phyloP scores from a whole-genome alignment of 2,797 vertebrate genomes.

The Podarcis lilfordi region DNA sequence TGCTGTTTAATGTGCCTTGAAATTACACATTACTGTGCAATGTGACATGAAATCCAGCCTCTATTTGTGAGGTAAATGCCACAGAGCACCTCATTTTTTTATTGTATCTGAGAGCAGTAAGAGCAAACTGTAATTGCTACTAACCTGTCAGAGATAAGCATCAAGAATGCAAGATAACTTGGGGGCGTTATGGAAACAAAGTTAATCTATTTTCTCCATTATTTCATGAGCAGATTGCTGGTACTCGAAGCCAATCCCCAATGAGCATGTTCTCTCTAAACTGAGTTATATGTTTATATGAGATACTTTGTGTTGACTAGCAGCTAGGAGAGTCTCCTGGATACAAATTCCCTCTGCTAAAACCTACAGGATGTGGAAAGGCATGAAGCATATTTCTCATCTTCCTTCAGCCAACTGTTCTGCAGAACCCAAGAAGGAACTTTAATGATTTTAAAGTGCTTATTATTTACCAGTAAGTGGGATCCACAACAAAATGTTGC shows the following conservation, averaged over 20 bases:
- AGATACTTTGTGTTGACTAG: background rate
- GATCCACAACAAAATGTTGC: background rate
- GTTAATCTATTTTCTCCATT: background rate
- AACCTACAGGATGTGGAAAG: background rate
- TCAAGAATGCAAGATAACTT: background rate
- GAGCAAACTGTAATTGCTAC: background rate
- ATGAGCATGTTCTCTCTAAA: background rate
- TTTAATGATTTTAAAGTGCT: background rate
- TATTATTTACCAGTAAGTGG: background rate
- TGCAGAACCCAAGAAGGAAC: conserved; percentile 4
- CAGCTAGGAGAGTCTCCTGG: conserved; percentile 19
- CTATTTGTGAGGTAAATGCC: background rate
- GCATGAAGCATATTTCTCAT: background rate
- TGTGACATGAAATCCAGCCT: no score
- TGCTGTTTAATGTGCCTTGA: background rate
- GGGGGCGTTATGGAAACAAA: conserved; percentile 10
- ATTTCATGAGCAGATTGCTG: background rate
- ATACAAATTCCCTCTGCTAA: conserved; percentile 35
- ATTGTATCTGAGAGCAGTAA: background rate
- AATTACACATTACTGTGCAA: no score
- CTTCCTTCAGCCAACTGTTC: conserved; percentile 12
- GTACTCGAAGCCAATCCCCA: background rate
- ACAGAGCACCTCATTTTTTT: background rate
- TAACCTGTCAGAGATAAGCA: background rate
- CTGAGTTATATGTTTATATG: background rate